phyloP scores from a whole-genome alignment of 2,888 invertebrate species.

The Pherbina coryleti region DNA sequence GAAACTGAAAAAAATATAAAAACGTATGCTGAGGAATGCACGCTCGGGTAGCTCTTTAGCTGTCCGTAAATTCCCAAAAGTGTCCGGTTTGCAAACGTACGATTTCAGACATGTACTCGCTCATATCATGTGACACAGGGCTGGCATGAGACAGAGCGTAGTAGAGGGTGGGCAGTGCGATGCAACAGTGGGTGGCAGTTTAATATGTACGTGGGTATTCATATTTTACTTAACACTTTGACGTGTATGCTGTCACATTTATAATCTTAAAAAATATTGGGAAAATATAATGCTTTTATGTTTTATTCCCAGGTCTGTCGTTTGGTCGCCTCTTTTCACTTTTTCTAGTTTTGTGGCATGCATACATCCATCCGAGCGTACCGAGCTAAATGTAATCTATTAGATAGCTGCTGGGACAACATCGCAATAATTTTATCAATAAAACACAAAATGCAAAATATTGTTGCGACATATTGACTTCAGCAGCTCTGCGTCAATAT shows the following conservation, averaged over 20 bases:
- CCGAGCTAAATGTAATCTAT: neutral
- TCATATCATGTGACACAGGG: slow-evolving; percentile 21
- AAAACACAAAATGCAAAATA: neutral
- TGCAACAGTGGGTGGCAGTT: slow-evolving; percentile 4
- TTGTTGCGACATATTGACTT: neutral
- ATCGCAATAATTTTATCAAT: neutral
- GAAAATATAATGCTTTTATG: slow-evolving; percentile 13
- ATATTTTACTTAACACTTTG: slow-evolving; percentile 32
- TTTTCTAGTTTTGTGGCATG: neutral
- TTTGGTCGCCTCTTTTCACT: slow-evolving; percentile 41
- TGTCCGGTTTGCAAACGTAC: slow-evolving; percentile 40
- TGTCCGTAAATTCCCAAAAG: slow-evolving; percentile 42
- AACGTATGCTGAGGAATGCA: neutral
- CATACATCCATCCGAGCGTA: neutral
- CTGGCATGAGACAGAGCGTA: slow-evolving; percentile 13
- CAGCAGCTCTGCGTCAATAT: neutral
- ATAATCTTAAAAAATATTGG: slow-evolving; percentile 32
- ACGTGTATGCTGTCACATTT: slow-evolving; percentile 33
- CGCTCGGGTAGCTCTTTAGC: neutral
- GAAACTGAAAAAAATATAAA: slow-evolving; percentile 28
- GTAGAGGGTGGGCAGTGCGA: neutral
- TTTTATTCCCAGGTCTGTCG: slow-evolving; percentile 57
- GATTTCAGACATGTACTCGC: neutral
- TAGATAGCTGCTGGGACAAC: no score
- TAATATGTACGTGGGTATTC: slow-evolving; percentile 13